A percentile compares a stretch with the other conserved stretches of the same genome.
Conservation (phyloP, 2,888 invertebrate genomes). For the Poecilobothrus nobilitatus region DNA sequence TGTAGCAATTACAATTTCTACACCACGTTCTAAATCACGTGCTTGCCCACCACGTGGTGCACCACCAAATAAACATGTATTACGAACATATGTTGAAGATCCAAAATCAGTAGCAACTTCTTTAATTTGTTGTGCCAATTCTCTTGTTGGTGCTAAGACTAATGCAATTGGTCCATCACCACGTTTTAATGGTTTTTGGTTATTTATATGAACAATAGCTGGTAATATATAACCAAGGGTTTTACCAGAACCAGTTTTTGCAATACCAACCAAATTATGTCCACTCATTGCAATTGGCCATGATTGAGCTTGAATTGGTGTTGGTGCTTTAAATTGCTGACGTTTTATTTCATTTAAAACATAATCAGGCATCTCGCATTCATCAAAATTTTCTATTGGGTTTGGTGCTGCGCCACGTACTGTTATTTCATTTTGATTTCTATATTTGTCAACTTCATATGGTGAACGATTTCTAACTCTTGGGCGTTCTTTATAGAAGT, state of each 20-base stretch:
- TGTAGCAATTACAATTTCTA: conserved; percentile 84
- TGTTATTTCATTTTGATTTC: conserved; percentile 63
- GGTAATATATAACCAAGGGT: conserved; percentile 73
- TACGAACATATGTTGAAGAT: conserved; percentile 65
- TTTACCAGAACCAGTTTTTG: conserved; percentile 75
- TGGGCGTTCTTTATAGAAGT: conserved; percentile 71
- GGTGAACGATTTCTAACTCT: conserved; percentile 54
- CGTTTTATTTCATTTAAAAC: conserved; percentile 55
- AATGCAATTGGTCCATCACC: conserved; percentile 79
- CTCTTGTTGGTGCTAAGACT: conserved; percentile 71
- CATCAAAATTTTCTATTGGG: conserved; percentile 70
- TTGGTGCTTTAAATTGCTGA: conserved; percentile 67
- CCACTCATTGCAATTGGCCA: conserved; percentile 85
- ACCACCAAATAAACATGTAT: conserved; percentile 85
- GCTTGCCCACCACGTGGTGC: conserved; percentile 75
- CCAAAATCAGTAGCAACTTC: conserved; percentile 80
- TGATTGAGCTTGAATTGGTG: conserved; percentile 77
- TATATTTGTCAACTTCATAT: conserved; percentile 63
- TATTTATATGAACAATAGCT: conserved; percentile 79
- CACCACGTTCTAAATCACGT: conserved; percentile 67
- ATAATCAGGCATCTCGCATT: conserved; percentile 70
- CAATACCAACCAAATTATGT: conserved; percentile 75
- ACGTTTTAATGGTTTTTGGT: conserved; percentile 64
- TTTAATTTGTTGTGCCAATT: conserved; percentile 74
- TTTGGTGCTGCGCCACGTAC: conserved; percentile 65